Conservation (phyloP, 2,888 invertebrate species). For the Nebria brevicollis region DNA sequence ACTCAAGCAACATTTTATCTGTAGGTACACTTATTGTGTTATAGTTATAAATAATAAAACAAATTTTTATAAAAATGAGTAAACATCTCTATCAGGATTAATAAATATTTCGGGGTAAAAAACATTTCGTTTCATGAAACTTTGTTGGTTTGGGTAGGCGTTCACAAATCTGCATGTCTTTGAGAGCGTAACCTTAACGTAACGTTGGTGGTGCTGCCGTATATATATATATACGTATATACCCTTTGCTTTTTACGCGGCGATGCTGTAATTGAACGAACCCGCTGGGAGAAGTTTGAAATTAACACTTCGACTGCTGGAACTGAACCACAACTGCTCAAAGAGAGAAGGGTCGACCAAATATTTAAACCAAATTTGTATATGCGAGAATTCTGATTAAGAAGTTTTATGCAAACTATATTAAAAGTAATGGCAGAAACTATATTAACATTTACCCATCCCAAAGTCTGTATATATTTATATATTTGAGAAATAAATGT, state of each 20-base stretch:
- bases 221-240: constrained; percentile 37
- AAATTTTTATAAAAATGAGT: neutral
- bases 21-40: too few species aligned
- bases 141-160: constrained; percentile 17
- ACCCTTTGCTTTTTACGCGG: constrained; percentile 56
- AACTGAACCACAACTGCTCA: constrained; percentile 3
- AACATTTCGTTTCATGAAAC: constrained; percentile 19
- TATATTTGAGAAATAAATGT: neutral
- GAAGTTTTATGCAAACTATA: neutral
- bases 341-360: neutral
- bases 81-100: constrained; percentile 3
- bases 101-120: constrained; percentile 11
- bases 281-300: constrained; percentile 55
- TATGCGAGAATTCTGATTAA: neutral
- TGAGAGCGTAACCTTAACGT: constrained; percentile 49
- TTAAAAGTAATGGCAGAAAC: neutral
- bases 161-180: constrained; percentile 57
- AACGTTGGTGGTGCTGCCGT: constrained; percentile 7
- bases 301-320: constrained; percentile 50
- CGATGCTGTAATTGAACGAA: constrained; percentile 54
- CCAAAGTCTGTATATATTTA: too few species aligned
- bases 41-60: too few species aligned
- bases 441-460: neutral
- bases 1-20: too few species aligned
- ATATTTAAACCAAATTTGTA: constrained; percentile 1